Evolutionary conservation across 2,888 invertebrate species (phyloP), one percentile per base, ranked within the genome.

Genomic region (Epirrita christyi): DNA sequence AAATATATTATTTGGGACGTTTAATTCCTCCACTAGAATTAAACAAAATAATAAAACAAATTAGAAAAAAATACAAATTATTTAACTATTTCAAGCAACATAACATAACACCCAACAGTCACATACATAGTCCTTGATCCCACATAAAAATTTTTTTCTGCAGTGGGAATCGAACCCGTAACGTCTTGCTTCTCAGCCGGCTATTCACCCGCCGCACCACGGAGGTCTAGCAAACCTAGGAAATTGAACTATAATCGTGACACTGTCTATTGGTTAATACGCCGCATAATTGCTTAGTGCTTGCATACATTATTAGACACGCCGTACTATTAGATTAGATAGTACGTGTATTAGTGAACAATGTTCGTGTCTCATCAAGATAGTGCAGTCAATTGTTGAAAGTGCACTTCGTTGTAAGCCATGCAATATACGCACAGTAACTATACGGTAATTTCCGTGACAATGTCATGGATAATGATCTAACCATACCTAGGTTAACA

Each of bases 351-450:
- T 63, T 63, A 70, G 66, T 64, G 70, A 65, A 63, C 70, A 74
- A 71, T 71, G 77, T 78, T 79, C 79, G 80, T 79, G 81, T 76
- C 65, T 68, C 72, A 81, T 84, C 79, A 74, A 77, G 82, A 81
- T 80, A 78, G 57, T 27, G 61, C 65, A 73, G 73, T 77, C 80
- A 86, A 85, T 86, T 80, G 83, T 76, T 66, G 63, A 68, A 71
- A 85, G 84, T 85, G 82, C 83, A 83, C 84, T 81, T 86, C 64
- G 79, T 76, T 83, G 83, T 85, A 64, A 41, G 10, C 48, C 34
- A 50, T 49, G 45, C 49, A 53, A 43, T 44, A 14, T 37, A 36
- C 72, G 78, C 73, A 62, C 66, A 54, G 55, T 73, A 73, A 75
- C 69, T 61, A 67, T 68, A 75, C 66, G 15, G 66, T 65, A 72